These are phyloP conservation scores for Oreochromis grahami DNA, from an alignment of 2,797 vertebrate species.

Conservation along the genomic window DNA sequence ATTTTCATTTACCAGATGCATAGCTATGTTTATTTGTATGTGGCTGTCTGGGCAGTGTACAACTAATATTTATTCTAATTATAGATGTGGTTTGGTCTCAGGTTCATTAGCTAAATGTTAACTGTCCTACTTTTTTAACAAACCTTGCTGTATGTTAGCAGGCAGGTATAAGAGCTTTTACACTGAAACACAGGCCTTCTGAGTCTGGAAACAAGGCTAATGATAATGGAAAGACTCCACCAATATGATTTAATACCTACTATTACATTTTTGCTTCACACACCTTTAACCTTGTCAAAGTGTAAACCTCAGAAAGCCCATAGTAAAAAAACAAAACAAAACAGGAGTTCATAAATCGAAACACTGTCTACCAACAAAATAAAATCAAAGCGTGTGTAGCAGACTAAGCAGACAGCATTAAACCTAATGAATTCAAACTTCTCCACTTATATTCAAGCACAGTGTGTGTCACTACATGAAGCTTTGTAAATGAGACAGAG, in stretches of 20 bases:
- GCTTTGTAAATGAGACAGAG: conserved; percentile 4
- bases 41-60: neutral
- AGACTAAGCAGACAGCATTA: neutral
- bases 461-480: neutral
- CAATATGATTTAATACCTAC: neutral
- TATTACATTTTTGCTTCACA: neutral
- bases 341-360: neutral
- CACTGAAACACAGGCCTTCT: neutral
- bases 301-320: neutral
- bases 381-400: neutral
- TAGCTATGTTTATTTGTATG: neutral
- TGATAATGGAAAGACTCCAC: neutral
- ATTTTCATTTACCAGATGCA: neutral
- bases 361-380: neutral
- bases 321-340: accelerated
- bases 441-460: neutral
- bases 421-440: neutral
- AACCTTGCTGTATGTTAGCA: neutral
- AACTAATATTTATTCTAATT: neutral
- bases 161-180: neutral
- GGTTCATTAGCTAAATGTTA: neutral
- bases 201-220: neutral
- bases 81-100: neutral
- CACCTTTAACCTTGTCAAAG: accelerated
- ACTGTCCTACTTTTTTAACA: neutral